Conservation (phyloP, 1,140 invertebrate genomes). For the Octopus bimaculoides region DNA sequence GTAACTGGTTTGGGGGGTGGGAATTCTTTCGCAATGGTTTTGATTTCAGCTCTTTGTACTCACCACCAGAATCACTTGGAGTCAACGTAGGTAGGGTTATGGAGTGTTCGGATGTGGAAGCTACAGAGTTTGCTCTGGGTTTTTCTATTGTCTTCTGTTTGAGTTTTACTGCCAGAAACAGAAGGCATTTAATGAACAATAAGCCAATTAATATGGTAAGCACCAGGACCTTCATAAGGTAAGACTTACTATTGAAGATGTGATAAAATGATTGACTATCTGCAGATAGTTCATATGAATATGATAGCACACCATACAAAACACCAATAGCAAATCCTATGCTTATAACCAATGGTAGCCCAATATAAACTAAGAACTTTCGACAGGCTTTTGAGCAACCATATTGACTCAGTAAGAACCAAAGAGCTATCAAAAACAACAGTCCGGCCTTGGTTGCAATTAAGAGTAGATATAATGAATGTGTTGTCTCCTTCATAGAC, state of each 20-base stretch:
- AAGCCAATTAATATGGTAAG: constrained; percentile 18
- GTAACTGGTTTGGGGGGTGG: neutral
- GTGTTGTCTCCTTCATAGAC: constrained; percentile 32
- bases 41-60: constrained; percentile 1
- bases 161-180: constrained; percentile 13
- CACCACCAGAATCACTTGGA: constrained; percentile 16
- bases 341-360: constrained; percentile 12
- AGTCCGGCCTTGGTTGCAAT: constrained; percentile 29
- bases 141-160: neutral
- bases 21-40: neutral
- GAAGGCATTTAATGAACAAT: constrained; percentile 16
- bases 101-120: neutral
- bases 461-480: constrained; percentile 39
- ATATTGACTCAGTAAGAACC: neutral
- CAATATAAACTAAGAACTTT: constrained; percentile 22
- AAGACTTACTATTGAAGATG: constrained; percentile 22
- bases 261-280: constrained; percentile 13
- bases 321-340: constrained; percentile 14
- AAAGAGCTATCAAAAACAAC: constrained; percentile 20
- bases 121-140: neutral
- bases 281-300: neutral
- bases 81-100: constrained; percentile 34
- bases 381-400: constrained; percentile 18
- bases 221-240: constrained; percentile 21
- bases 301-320: constrained; percentile 22